These are phyloP conservation scores for Macrosoma leucophasiata DNA, from an alignment of 2,888 invertebrate genomes.

Conservation along the genomic window DNA sequence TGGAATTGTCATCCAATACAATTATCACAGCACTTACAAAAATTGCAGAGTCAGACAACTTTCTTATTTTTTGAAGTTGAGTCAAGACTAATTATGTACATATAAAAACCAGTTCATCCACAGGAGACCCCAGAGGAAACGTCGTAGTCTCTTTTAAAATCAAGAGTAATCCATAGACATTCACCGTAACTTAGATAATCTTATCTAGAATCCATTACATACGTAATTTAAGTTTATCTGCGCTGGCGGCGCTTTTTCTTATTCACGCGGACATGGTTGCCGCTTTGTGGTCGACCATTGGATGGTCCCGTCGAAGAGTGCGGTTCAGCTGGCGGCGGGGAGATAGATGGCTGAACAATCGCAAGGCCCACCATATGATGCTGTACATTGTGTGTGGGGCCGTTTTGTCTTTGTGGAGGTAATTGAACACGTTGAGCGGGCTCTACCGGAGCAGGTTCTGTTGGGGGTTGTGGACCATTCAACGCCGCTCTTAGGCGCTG, in stretches of 20 bases:
- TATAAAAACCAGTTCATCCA: conserved; percentile 39
- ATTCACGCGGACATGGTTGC: conserved; percentile 37
- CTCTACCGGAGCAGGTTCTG: background rate
- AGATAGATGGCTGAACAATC: conserved; percentile 5
- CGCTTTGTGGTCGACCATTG: conserved; percentile 31
- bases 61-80: too few species aligned
- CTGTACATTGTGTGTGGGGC: conserved; percentile 20
- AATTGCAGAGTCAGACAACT: conserved; percentile 57
- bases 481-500: conserved; percentile 48
- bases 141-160: conserved; percentile 38
- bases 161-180: conserved; percentile 36
- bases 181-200: conserved; percentile 28
- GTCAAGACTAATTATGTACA: conserved; percentile 43
- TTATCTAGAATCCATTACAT: background rate
- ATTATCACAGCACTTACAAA: conserved; percentile 68
- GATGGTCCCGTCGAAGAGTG: conserved; percentile 33
- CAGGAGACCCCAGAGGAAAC: conserved; percentile 43
- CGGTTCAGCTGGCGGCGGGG: conserved; percentile 14
- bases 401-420: conserved; percentile 27
- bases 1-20: conserved; percentile 40
- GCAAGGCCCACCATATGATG: conserved; percentile 13
- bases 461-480: conserved; percentile 32
- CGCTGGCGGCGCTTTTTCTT: conserved; percentile 61
- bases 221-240: conserved; percentile 41
- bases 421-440: too few species aligned